Percentiles rank a stretch among this genome's conserved stretches.
These are phyloP conservation scores for Lypha dubia DNA, from an alignment of 2,888 invertebrate genomes.

Conservation along the genomic window DNA sequence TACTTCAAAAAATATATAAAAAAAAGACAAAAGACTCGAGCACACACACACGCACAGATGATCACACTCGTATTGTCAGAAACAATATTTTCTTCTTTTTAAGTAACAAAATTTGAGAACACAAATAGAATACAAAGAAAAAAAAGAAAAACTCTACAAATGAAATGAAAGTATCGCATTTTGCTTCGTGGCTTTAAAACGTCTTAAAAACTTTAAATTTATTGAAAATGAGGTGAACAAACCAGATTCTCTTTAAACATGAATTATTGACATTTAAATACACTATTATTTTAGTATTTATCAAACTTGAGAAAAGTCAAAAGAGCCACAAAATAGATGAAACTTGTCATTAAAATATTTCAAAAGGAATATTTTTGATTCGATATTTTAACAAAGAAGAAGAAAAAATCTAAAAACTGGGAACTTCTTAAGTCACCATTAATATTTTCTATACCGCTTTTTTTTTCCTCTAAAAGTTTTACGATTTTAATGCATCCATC, in stretches of 20 bases:
- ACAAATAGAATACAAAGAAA: constrained; percentile 1
- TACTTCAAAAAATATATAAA: constrained; percentile 56
- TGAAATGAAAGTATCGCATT: constrained; percentile 51
- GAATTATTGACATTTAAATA: constrained; percentile 48
- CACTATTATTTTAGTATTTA: constrained; percentile 51
- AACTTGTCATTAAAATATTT: constrained; percentile 24
- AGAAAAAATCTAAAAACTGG: neutral
- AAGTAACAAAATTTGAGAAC: constrained; percentile 34
- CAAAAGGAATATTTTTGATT: constrained; percentile 5
- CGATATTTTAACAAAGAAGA: neutral
- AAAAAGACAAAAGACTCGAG: constrained; percentile 37
- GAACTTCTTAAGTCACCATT: constrained; percentile 61
- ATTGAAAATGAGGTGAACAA: constrained; percentile 53
- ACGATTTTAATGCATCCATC: constrained; percentile 43
- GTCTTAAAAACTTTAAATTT: constrained; percentile 41
- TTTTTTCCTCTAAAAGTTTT: constrained; percentile 41
- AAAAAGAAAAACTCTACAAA: constrained; percentile 28
- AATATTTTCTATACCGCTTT: constrained; percentile 23
- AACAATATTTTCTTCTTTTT: constrained; percentile 27
- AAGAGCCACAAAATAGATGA: constrained; percentile 9
- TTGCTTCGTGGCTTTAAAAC: neutral
- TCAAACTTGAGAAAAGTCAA: constrained; percentile 6
- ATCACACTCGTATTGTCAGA: constrained; percentile 4
- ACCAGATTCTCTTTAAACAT: constrained; percentile 28
- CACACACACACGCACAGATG: constrained; percentile 9